Conservation (phyloP, 2,113 vertebrate genomes). For the Nymphicus hollandicus region DNA sequence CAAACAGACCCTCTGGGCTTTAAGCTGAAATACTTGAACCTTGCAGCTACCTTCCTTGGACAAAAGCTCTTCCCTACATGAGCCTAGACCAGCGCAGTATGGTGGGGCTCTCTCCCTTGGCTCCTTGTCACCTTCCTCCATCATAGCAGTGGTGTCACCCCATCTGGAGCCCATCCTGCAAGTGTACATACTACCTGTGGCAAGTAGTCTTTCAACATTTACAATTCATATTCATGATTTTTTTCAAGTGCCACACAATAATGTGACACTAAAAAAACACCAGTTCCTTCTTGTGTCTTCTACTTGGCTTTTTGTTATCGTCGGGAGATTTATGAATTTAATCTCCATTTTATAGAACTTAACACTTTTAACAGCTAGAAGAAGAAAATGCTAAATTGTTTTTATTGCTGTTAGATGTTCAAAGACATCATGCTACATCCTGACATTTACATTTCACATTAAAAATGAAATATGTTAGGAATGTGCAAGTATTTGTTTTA, state of each 20-base stretch:
- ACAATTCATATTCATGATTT: slow-evolving; percentile 21
- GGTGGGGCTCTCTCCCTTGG: fast-evolving
- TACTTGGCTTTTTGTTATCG: slow-evolving; percentile 27
- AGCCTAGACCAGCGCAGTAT: not conserved
- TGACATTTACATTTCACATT: slow-evolving; percentile 80
- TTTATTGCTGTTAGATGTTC: slow-evolving; percentile 64
- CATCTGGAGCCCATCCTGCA: not conserved
- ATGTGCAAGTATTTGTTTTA: slow-evolving; percentile 75
- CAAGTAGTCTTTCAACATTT: not conserved
- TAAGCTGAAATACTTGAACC: not conserved
- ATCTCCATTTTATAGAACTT: slow-evolving; percentile 61
- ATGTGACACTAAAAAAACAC: not conserved
- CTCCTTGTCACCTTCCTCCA: not conserved
- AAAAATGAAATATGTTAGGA: slow-evolving; percentile 70
- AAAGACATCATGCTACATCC: slow-evolving; percentile 59
- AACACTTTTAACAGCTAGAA: slow-evolving; percentile 63
- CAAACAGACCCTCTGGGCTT: not conserved
- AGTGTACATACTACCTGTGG: not conserved
- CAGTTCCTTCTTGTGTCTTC: not conserved
- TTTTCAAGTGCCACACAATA: not conserved
- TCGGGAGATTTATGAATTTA: slow-evolving; percentile 69
- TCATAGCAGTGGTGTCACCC: not conserved
- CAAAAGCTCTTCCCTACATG: not conserved
- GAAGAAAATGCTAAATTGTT: slow-evolving; percentile 51
- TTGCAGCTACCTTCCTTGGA: not conserved